A percentile compares a stretch with the other conserved stretches of the same genome.
Conservation (phyloP, 2,888 invertebrate species). For the Mamestra brassicae region DNA sequence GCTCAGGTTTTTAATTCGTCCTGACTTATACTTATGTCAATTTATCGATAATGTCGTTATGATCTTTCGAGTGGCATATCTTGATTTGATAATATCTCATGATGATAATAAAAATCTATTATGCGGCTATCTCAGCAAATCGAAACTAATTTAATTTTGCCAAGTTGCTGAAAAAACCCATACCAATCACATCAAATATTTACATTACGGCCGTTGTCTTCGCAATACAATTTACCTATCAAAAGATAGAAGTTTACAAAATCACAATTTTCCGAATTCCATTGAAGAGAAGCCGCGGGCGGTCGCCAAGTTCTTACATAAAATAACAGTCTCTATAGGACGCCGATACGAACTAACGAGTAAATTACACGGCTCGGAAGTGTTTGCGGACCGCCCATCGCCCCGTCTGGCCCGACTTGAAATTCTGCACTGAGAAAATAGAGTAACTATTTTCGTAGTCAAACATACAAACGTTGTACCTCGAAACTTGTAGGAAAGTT, state of each 20-base stretch:
- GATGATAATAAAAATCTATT: background rate
- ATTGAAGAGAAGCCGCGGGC: slow-evolving; percentile 73
- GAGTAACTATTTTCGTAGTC: slow-evolving; percentile 66
- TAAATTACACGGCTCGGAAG: slow-evolving; percentile 83
- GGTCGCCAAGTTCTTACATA: slow-evolving; percentile 76
- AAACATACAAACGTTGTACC: slow-evolving; percentile 50
- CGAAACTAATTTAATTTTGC: slow-evolving; percentile 9
- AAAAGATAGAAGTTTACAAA: slow-evolving; percentile 68
- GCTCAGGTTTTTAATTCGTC: slow-evolving; percentile 45
- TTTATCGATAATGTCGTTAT: slow-evolving; percentile 48
- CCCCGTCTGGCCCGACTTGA: slow-evolving; percentile 73
- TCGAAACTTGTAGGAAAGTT: slow-evolving; percentile 36
- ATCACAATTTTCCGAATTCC: slow-evolving; percentile 76
- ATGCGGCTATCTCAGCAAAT: background rate
- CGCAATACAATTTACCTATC: slow-evolving; percentile 62
- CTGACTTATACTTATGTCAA: slow-evolving; percentile 42
- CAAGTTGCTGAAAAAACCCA: background rate
- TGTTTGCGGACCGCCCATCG: slow-evolving; percentile 83
- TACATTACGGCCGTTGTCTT: slow-evolving; percentile 35
- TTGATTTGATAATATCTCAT: slow-evolving; percentile 4
- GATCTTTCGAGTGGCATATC: background rate
- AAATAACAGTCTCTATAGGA: slow-evolving; percentile 77
- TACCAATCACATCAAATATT: slow-evolving; percentile 29
- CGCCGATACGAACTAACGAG: slow-evolving; percentile 81
- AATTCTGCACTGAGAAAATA: slow-evolving; percentile 72